Evolutionary conservation across 2,797 vertebrate genomes (phyloP).

Genomic region (Lophius americanus): DNA sequence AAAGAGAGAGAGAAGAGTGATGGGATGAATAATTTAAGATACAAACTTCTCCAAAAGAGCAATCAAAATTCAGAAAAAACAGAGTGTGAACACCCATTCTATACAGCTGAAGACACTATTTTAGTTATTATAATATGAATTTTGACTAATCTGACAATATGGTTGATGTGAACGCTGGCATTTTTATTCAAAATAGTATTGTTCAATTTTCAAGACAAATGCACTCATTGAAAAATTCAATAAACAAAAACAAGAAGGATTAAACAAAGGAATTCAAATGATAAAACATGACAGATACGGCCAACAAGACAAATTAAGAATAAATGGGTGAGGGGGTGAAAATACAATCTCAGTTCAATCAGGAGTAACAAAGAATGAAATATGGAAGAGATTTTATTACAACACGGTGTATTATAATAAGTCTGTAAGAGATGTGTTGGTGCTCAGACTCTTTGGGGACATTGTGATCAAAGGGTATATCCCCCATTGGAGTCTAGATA

Average conservation of each 20-base stretch:
- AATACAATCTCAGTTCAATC: too few species aligned
- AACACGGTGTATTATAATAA: too few species aligned
- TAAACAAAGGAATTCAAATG: slow-evolving; percentile 9
- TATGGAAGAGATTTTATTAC: too few species aligned
- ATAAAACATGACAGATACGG: neutral
- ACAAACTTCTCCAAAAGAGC: slow-evolving; percentile 58
- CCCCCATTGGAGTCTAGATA: too few species aligned
- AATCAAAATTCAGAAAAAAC: slow-evolving; percentile 55
- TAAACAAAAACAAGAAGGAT: slow-evolving; percentile 18
- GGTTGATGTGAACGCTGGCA: slow-evolving; percentile 22
- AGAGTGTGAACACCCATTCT: slow-evolving; percentile 8
- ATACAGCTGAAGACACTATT: slow-evolving; percentile 37
- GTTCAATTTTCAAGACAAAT: slow-evolving; percentile 28
- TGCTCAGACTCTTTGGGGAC: too few species aligned
- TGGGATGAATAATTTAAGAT: slow-evolving; percentile 71
- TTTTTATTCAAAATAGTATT: slow-evolving; percentile 24
- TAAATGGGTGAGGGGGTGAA: neutral
- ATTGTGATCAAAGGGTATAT: too few species aligned
- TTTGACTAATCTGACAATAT: slow-evolving; percentile 44
- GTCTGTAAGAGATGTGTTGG: too few species aligned
- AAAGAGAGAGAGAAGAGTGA: slow-evolving; percentile 37
- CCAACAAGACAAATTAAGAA: too few species aligned
- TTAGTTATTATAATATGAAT: slow-evolving; percentile 33
- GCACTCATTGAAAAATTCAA: slow-evolving; percentile 40
- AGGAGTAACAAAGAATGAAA: too few species aligned